Conservation (phyloP, 2,888 invertebrate species). For the Amblyjoppa proteus region DNA sequence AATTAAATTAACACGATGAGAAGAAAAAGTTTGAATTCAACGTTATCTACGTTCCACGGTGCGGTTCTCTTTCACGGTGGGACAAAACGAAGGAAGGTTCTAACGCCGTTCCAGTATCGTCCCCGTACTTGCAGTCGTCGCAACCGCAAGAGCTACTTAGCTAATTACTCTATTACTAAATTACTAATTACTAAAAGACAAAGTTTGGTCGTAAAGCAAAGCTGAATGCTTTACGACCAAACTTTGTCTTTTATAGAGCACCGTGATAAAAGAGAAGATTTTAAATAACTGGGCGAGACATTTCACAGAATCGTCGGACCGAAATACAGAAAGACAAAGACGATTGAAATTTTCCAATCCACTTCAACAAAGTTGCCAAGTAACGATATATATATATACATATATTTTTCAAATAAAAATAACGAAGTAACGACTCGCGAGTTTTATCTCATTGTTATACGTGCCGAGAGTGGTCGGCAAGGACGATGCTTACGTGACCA, state of each 20-base stretch:
- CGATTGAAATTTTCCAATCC: not conserved
- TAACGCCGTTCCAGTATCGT: not conserved
- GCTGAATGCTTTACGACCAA: slow-evolving; percentile 57
- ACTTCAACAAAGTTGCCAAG: too few species aligned
- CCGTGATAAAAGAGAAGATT: not conserved
- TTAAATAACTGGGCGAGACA: not conserved
- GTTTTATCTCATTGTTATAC: too few species aligned
- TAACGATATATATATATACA: too few species aligned
- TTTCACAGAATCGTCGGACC: not conserved
- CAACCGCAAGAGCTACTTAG: slow-evolving; percentile 47
- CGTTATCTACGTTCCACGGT: not conserved
- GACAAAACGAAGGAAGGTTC: not conserved
- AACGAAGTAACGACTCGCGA: too few species aligned
- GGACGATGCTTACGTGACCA: too few species aligned
- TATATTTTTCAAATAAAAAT: too few species aligned
- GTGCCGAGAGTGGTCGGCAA: too few species aligned
- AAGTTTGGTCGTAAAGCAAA: too few species aligned
- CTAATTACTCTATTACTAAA: too few species aligned
- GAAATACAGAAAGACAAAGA: not conserved
- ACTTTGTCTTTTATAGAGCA: slow-evolving; percentile 24
- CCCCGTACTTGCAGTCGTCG: slow-evolving; percentile 19
- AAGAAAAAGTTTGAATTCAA: not conserved
- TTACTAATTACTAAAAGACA: too few species aligned
- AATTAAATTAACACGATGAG: not conserved
- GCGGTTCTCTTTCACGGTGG: not conserved